Conservation (phyloP, 2,113 vertebrate genomes). For the Gopherus evgoodei region DNA sequence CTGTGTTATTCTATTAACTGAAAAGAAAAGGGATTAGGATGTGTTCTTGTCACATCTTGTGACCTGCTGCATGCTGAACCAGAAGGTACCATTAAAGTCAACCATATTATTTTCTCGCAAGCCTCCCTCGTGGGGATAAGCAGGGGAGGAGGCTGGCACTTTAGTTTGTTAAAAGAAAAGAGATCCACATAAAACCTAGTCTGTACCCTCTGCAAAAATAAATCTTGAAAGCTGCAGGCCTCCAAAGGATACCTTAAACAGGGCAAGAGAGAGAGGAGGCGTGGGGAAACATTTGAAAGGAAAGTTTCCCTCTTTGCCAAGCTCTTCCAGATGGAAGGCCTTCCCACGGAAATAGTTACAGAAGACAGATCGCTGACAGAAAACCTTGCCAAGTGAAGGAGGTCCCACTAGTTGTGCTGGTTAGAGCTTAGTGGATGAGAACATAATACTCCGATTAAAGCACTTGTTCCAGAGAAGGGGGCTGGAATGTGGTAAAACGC, state of each 20-base stretch:
- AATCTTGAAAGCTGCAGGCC: constrained; percentile 38
- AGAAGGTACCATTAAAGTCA: constrained; percentile 67
- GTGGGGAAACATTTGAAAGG: constrained; percentile 70
- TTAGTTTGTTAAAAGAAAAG: constrained; percentile 1
- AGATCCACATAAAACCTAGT: constrained; percentile 34
- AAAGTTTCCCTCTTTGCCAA: constrained; percentile 78
- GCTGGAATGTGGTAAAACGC: neutral
- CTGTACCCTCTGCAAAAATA: constrained; percentile 47
- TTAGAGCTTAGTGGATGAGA: constrained; percentile 26
- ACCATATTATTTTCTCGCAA: constrained; percentile 64
- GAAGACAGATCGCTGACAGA: constrained; percentile 70
- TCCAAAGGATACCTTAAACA: constrained; percentile 70
- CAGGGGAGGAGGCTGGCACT: constrained; percentile 26
- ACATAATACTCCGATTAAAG: constrained; percentile 28
- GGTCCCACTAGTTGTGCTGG: constrained; percentile 39
- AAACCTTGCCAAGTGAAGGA: constrained; percentile 71
- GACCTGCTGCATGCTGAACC: constrained; percentile 76
- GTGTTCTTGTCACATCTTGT: constrained; percentile 80
- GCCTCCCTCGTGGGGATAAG: constrained; percentile 38
- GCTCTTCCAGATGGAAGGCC: constrained; percentile 76
- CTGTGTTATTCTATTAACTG: constrained; percentile 84
- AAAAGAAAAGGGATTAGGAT: constrained; percentile 76
- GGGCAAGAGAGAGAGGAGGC: neutral
- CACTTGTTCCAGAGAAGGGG: neutral
- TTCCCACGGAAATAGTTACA: constrained; percentile 79